These are phyloP conservation scores for Gymnoscopelus microlampas DNA, from an alignment of 2,797 vertebrate species.

Conservation along the genomic window DNA sequence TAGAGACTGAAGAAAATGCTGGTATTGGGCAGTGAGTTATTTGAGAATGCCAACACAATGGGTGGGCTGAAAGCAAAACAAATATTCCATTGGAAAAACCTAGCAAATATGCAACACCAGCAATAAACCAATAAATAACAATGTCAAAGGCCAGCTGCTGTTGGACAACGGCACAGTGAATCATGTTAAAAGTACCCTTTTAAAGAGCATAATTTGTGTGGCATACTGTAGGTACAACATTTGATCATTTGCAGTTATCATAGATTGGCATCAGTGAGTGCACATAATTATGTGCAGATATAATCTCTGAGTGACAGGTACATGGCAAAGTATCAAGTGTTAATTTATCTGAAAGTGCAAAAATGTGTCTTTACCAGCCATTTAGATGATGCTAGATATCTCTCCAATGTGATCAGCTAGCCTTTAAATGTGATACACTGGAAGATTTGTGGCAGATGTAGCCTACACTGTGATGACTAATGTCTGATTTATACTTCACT, in stretches of 20 bases:
- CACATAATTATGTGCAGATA: too few relatives aligned
- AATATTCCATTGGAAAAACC: slow-evolving; percentile 70
- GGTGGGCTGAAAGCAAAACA: slow-evolving; percentile 81
- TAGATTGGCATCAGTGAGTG: too few relatives aligned
- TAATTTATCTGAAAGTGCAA: too few relatives aligned
- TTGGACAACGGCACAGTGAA: slow-evolving; percentile 47
- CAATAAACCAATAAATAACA: slow-evolving; percentile 77
- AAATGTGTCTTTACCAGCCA: background rate
- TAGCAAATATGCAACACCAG: slow-evolving; percentile 75
- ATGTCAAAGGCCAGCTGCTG: slow-evolving; percentile 52
- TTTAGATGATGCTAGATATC: background rate
- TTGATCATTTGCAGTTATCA: too few relatives aligned
- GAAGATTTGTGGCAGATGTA: slow-evolving; percentile 41
- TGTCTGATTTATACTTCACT: too few relatives aligned
- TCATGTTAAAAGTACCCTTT: too few relatives aligned
- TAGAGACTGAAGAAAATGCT: slow-evolving; percentile 47
- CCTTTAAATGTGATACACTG: slow-evolving; percentile 19
- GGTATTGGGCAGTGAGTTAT: slow-evolving; percentile 68
- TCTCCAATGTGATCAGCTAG: slow-evolving; percentile 8
- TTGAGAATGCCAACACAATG: slow-evolving; percentile 81
- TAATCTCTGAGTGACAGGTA: too few relatives aligned
- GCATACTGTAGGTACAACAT: too few relatives aligned
- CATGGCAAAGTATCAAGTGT: too few relatives aligned
- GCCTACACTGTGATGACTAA: slow-evolving; percentile 52
- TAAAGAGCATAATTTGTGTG: too few relatives aligned